Conservation (phyloP, 2,888 invertebrate species). For the Norana najaformis region DNA sequence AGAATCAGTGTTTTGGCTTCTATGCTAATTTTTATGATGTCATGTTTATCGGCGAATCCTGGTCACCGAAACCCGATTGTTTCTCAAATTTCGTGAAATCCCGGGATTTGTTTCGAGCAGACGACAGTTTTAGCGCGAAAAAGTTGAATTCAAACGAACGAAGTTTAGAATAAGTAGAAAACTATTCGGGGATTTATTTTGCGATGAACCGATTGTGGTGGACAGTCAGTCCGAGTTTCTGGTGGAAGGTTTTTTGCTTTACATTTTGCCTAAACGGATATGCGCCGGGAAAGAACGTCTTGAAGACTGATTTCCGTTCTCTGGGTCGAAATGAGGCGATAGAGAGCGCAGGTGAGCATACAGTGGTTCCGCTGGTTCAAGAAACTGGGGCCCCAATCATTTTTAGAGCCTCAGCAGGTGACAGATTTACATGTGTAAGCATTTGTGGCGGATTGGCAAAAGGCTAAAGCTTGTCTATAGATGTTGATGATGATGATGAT, state of each 20-base stretch:
- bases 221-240: background rate
- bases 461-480: too few species aligned
- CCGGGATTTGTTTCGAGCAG: background rate
- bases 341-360: background rate
- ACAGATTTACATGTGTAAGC: too few species aligned
- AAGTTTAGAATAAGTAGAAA: background rate
- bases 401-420: too few species aligned
- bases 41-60: background rate
- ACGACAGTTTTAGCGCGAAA: background rate
- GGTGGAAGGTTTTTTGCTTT: background rate
- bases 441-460: too few species aligned
- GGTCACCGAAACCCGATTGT: background rate
- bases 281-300: background rate
- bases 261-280: background rate
- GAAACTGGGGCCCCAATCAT: too few species aligned
- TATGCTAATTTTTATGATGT: background rate
- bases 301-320: too few species aligned
- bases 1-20: background rate
- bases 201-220: background rate
- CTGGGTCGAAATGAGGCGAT: too few species aligned
- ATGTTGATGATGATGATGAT: too few species aligned
- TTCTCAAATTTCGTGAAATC: background rate
- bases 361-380: background rate
- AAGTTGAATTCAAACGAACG: background rate
- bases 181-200: background rate